Evolutionary conservation across 1,140 invertebrate genomes (phyloP).

Genomic region (Heliothis virescens): DNA sequence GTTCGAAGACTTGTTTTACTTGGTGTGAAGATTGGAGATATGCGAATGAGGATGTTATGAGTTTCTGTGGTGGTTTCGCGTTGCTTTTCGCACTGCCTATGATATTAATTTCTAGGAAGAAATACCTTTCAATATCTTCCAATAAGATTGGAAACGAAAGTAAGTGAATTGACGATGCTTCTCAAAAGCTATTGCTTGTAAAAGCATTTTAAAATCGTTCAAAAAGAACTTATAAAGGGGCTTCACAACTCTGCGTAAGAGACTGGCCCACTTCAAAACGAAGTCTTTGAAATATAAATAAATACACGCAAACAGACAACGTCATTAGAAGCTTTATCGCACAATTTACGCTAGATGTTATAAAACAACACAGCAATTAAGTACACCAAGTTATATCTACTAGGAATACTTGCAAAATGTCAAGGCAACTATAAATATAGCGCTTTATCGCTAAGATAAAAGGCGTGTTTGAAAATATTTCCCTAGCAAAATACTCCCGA

Average conservation of each 20-base stretch:
- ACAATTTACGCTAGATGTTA: neutral
- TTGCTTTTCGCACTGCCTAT: neutral
- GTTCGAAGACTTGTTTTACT: neutral
- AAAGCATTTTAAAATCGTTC: conserved; percentile 20
- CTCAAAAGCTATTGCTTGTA: neutral
- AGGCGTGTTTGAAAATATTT: neutral
- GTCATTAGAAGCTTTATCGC: neutral
- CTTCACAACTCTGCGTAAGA: neutral
- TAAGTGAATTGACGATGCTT: no score
- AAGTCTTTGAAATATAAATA: conserved; percentile 24
- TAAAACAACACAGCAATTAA: neutral
- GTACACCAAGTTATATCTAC: neutral
- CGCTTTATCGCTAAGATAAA: neutral
- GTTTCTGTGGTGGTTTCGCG: neutral
- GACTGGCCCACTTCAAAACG: conserved; percentile 32
- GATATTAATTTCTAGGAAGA: neutral
- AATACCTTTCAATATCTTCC: no score
- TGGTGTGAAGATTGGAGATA: conserved; percentile 9
- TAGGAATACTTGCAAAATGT: neutral
- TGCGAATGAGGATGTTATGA: neutral
- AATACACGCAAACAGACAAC: neutral
- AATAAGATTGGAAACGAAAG: no score
- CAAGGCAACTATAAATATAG: neutral
- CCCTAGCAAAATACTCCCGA: neutral
- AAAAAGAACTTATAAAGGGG: neutral